Conservation (phyloP, 2,113 vertebrate genomes). For the Sylvilagus bachmani region DNA sequence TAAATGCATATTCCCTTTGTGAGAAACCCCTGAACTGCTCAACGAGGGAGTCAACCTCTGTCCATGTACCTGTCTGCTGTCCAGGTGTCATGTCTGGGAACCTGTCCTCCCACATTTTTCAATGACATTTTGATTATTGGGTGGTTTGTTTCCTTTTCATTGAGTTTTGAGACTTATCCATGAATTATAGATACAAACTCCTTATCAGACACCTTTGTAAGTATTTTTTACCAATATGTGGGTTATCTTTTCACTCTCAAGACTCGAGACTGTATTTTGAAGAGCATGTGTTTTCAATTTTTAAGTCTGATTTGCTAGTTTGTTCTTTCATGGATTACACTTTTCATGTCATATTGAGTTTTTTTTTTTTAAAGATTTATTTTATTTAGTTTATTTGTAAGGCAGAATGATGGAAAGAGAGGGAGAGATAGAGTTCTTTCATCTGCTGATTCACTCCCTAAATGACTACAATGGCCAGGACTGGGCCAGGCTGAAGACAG, state of each 20-base stretch:
- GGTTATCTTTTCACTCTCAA: neutral
- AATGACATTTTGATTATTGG: neutral
- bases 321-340: neutral
- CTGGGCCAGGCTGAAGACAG: too few species aligned
- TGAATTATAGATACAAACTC: neutral
- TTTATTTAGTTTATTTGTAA: too few species aligned
- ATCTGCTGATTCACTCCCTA: too few species aligned
- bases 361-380: too few species aligned
- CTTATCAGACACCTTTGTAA: neutral
- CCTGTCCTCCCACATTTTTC: neutral
- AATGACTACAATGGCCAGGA: too few species aligned
- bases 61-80: neutral
- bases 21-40: neutral
- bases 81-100: neutral
- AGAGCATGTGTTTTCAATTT: neutral
- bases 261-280: neutral
- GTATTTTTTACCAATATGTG: neutral
- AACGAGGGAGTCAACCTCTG: rapidly evolving
- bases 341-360: neutral
- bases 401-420: too few species aligned
- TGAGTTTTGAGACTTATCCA: neutral
- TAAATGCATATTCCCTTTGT: neutral
- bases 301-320: too few species aligned
- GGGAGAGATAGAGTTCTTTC: too few species aligned
- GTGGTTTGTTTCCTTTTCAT: neutral